A percentile compares a stretch with the other conserved stretches of the same genome.
phyloP scores from a whole-genome alignment of 2,888 invertebrate species.

The Acrobasis suavella region DNA sequence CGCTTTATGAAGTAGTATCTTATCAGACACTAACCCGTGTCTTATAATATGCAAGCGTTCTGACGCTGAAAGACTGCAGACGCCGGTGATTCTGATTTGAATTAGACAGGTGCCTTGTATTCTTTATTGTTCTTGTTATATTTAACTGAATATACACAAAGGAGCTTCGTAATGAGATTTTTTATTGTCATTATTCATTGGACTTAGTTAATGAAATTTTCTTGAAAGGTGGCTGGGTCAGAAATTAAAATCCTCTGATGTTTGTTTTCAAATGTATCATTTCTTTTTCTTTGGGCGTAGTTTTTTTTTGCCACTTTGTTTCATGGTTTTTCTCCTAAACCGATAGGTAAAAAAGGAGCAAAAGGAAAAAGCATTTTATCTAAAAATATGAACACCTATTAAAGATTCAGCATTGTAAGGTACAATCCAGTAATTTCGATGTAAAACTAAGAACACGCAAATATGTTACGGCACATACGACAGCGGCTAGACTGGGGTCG shows the following conservation, averaged over 20 bases:
- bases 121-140: constrained; percentile 12
- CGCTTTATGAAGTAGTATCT: constrained; percentile 19
- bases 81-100: constrained; percentile 39
- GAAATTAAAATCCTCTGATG: too few relatives aligned
- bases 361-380: too few relatives aligned
- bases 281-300: too few relatives aligned
- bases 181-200: constrained; percentile 7
- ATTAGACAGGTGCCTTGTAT: constrained; percentile 29
- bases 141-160: constrained; percentile 16
- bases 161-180: constrained; percentile 4
- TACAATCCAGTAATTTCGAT: neutral
- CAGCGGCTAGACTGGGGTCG: constrained; percentile 3
- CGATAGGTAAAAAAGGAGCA: too few relatives aligned
- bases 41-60: neutral
- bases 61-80: neutral
- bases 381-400: too few relatives aligned
- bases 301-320: too few relatives aligned
- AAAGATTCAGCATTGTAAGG: too few relatives aligned
- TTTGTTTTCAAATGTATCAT: too few relatives aligned
- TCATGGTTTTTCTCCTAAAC: too few relatives aligned
- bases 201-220: neutral
- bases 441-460: neutral
- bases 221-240: neutral
- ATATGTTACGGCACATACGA: neutral
- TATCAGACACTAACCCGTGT: constrained; percentile 29